These are phyloP conservation scores for Caranx ignobilis DNA, from an alignment of 2,113 vertebrate genomes.

Conservation along the genomic window DNA sequence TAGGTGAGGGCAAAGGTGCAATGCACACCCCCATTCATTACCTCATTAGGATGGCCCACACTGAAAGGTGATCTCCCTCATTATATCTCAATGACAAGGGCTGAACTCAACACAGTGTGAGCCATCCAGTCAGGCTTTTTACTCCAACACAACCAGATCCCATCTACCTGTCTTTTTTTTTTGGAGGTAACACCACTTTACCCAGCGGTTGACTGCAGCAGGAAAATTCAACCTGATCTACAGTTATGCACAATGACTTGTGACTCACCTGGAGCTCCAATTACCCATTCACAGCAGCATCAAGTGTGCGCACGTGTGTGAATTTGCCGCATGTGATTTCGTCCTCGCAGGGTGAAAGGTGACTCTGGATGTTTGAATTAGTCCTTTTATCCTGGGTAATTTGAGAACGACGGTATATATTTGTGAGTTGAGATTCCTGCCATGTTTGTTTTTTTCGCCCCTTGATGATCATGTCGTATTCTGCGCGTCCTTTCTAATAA, in stretches of 20 bases:
- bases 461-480: slow-evolving; percentile 9
- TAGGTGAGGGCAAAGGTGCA: slow-evolving; percentile 82
- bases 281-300: slow-evolving; percentile 50
- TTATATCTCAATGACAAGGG: slow-evolving; percentile 77
- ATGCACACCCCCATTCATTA: slow-evolving; percentile 80
- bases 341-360: slow-evolving; percentile 29
- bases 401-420: slow-evolving; percentile 36
- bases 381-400: slow-evolving; percentile 45
- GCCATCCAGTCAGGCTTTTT: slow-evolving; percentile 58
- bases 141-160: slow-evolving; percentile 29
- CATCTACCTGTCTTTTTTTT: slow-evolving; percentile 53
- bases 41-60: slow-evolving; percentile 83
- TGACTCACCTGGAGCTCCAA: slow-evolving; percentile 33
- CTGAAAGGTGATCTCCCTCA: slow-evolving; percentile 83
- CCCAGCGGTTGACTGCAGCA: slow-evolving; percentile 39
- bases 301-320: not conserved
- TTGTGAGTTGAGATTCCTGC: slow-evolving; percentile 29
- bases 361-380: slow-evolving; percentile 49
- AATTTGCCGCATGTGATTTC: slow-evolving; percentile 7
- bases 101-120: slow-evolving; percentile 67
- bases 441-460: slow-evolving; percentile 42
- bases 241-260: not conserved
- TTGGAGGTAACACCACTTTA: slow-evolving; percentile 60
- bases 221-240: slow-evolving; percentile 35
- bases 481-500: slow-evolving; percentile 28